Evolutionary conservation across 2,797 vertebrate genomes (phyloP).

Genomic region (Atherinosoma microstoma): DNA sequence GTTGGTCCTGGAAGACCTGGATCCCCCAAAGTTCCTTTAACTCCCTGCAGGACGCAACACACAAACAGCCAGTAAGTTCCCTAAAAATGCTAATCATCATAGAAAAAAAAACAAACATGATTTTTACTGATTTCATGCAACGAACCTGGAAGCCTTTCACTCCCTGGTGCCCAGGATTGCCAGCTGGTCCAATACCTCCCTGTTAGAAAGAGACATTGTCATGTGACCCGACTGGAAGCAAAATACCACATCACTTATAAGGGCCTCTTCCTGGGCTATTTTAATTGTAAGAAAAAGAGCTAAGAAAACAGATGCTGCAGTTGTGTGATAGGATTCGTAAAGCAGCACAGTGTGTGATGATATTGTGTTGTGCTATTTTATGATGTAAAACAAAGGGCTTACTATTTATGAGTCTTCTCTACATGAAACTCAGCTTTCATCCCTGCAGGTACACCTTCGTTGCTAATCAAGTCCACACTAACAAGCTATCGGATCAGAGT

Average conservation of each 20-base stretch:
- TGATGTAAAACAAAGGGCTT: slow-evolving; percentile 55
- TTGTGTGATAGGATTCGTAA: slow-evolving; percentile 34
- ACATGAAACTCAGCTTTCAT: slow-evolving; percentile 51
- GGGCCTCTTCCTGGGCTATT: not conserved
- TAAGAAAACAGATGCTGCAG: not conserved
- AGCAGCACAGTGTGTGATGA: slow-evolving; percentile 20
- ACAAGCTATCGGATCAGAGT: slow-evolving; percentile 18
- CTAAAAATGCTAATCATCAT: not conserved
- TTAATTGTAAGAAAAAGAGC: slow-evolving; percentile 8
- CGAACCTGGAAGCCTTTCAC: slow-evolving; percentile 94
- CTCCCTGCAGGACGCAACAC: slow-evolving; percentile 83
- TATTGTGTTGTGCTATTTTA: slow-evolving; percentile 23
- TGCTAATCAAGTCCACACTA: slow-evolving; percentile 14
- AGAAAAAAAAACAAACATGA: not conserved
- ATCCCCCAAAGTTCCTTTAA: slow-evolving; percentile 90
- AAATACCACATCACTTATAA: slow-evolving; percentile 6
- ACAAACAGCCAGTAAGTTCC: slow-evolving; percentile 12
- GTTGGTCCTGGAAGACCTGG: slow-evolving; percentile 95
- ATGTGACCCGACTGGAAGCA: slow-evolving; percentile 8
- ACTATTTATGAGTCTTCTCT: slow-evolving; percentile 48
- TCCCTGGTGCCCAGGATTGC: slow-evolving; percentile 86
- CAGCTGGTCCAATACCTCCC: slow-evolving; percentile 89
- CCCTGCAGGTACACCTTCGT: slow-evolving; percentile 20
- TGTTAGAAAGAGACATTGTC: slow-evolving; percentile 72
- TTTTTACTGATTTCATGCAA: slow-evolving; percentile 26